Evolutionary conservation across 2,888 invertebrate genomes (phyloP).

Genomic region (Hemistola chrysoprasaria): DNA sequence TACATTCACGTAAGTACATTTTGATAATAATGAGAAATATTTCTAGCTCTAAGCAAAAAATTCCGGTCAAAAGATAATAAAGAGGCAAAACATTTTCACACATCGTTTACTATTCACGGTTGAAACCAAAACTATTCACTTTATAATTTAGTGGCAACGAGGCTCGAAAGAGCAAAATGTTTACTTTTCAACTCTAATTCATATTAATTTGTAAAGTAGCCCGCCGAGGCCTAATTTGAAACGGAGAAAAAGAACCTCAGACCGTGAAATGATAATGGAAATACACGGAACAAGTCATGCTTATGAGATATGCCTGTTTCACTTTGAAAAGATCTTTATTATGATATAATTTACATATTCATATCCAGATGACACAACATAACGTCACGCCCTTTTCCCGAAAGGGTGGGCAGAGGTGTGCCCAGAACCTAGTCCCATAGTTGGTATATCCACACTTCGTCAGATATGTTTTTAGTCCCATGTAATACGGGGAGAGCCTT

Average conservation of each 20-base stretch:
- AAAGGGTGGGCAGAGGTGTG: too few relatives aligned
- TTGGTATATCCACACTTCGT: too few relatives aligned
- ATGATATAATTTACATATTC: too few relatives aligned
- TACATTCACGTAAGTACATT: too few relatives aligned
- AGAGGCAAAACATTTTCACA: slow-evolving; percentile 4
- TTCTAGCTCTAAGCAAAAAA: neutral
- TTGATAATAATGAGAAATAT: neutral
- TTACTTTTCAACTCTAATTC: slow-evolving; percentile 11
- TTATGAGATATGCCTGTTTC: too few relatives aligned
- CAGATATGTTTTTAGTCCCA: too few relatives aligned
- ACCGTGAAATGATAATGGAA: slow-evolving; percentile 11
- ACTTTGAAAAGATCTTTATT: too few relatives aligned
- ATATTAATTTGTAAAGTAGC: slow-evolving; percentile 18
- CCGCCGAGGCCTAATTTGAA: slow-evolving; percentile 6
- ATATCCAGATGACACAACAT: too few relatives aligned
- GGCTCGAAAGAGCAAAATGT: slow-evolving; percentile 4
- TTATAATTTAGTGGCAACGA: slow-evolving; percentile 8
- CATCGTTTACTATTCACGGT: slow-evolving; percentile 5
- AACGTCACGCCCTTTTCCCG: too few relatives aligned
- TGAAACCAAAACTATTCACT: slow-evolving; percentile 3
- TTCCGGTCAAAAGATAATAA: neutral
- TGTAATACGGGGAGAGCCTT: too few relatives aligned
- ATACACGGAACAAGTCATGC: slow-evolving; percentile 7
- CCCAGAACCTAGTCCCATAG: too few relatives aligned
- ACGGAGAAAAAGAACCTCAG: slow-evolving; percentile 1